Conservation (phyloP, 35 echinoderm and acorn worm genomes). For the Strongylocentrotus purpuratus region DNA sequence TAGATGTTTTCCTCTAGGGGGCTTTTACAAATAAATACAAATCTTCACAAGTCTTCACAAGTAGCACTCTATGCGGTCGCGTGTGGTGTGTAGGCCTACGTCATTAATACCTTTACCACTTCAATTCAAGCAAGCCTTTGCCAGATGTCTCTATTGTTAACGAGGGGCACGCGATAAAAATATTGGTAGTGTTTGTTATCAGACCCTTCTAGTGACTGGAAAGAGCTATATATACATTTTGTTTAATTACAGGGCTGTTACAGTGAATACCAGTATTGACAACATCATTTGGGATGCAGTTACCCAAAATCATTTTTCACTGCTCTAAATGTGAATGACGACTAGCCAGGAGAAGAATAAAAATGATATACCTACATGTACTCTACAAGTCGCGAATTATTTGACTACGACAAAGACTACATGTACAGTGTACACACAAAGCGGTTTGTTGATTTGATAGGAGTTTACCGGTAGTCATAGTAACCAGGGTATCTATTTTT, state of each 20-base stretch:
- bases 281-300: not conserved
- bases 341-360: not conserved
- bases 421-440: not conserved
- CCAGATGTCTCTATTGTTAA: slow-evolving; percentile 17
- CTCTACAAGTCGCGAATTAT: no score
- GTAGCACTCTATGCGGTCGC: not conserved
- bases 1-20: not conserved
- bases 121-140: not conserved
- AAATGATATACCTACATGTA: no score
- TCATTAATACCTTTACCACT: not conserved
- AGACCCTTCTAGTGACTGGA: not conserved
- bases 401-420: not conserved
- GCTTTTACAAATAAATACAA: not conserved
- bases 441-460: not conserved
- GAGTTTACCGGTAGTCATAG: slow-evolving; percentile 43
- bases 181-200: not conserved
- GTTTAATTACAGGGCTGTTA: no score
- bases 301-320: not conserved
- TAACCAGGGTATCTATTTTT: not conserved
- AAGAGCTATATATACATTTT: no score
- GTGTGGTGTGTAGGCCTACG: not conserved
- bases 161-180: not conserved
- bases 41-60: not conserved
- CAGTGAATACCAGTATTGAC: not conserved
- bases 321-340: not conserved